These are phyloP conservation scores for Protonibea diacanthus DNA, from an alignment of 2,797 vertebrate genomes.

Conservation along the genomic window DNA sequence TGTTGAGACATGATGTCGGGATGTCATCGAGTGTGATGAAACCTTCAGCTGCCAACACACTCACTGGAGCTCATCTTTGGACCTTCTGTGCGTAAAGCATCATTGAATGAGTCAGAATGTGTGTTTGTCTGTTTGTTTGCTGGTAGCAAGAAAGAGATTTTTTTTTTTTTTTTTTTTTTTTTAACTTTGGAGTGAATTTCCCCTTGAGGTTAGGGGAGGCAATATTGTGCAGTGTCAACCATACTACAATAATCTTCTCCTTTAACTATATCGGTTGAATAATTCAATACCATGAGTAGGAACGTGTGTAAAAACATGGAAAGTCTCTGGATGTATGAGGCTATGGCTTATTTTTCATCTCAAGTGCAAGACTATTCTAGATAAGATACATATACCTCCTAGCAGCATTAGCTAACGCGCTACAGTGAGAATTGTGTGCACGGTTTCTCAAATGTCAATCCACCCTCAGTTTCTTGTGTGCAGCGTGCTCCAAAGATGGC, in stretches of 20 bases:
- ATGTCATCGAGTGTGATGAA: slow-evolving; percentile 32
- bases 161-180: background rate
- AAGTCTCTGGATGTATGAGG: slow-evolving; percentile 62
- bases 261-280: slow-evolving; percentile 44
- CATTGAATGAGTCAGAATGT: slow-evolving; percentile 10
- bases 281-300: slow-evolving; percentile 70
- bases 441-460: slow-evolving; percentile 82
- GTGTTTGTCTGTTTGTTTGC: slow-evolving; percentile 26
- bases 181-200: slow-evolving; percentile 28
- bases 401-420: slow-evolving; percentile 69
- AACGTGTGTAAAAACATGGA: slow-evolving; percentile 72
- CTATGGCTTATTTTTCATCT: slow-evolving; percentile 74
- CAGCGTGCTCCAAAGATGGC: slow-evolving; percentile 81
- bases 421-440: slow-evolving; percentile 40
- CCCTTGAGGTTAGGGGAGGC: slow-evolving; percentile 23
- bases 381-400: slow-evolving; percentile 55
- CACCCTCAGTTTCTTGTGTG: slow-evolving; percentile 89
- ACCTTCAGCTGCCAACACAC: slow-evolving; percentile 37
- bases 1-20: background rate
- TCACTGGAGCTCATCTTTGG: slow-evolving; percentile 50
- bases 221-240: slow-evolving; percentile 40
- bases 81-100: slow-evolving; percentile 36
- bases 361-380: slow-evolving; percentile 68
- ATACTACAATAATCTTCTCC: slow-evolving; percentile 39
- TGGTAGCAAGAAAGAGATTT: slow-evolving; percentile 39